These are phyloP conservation scores for Liasis olivaceus DNA, from an alignment of 2,797 vertebrate species.

Conservation along the genomic window DNA sequence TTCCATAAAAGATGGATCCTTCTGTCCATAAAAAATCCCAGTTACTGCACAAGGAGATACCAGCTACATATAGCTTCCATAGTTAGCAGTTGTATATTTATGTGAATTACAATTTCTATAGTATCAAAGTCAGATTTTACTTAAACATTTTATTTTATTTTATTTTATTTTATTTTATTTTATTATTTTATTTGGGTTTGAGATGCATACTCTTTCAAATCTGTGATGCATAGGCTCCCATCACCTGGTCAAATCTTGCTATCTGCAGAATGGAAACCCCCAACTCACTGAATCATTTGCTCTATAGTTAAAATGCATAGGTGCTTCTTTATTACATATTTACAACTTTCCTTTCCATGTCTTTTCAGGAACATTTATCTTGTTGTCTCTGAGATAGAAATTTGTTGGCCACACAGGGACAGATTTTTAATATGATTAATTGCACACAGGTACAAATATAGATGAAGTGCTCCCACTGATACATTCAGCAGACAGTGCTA, in stretches of 20 bases:
- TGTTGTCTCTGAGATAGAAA: slow-evolving; percentile 41
- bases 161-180: slow-evolving; percentile 27
- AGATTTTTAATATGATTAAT: slow-evolving; percentile 54
- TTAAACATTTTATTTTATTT: not conserved
- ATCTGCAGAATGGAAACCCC: not conserved
- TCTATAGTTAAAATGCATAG: not conserved
- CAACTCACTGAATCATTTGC: not conserved
- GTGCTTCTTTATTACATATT: not conserved
- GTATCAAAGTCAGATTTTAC: slow-evolving; percentile 8
- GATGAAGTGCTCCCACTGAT: slow-evolving; percentile 6
- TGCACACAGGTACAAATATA: slow-evolving; percentile 19
- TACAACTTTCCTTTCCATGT: not conserved
- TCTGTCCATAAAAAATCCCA: slow-evolving; percentile 17
- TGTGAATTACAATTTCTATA: slow-evolving; percentile 6
- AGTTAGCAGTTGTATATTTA: slow-evolving; percentile 21
- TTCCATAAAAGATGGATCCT: not conserved
- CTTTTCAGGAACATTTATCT: slow-evolving; percentile 38
- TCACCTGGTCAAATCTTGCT: not conserved
- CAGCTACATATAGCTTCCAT: slow-evolving; percentile 19
- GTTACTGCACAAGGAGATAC: slow-evolving; percentile 18
- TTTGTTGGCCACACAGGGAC: slow-evolving; percentile 22
- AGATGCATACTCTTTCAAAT: not conserved
- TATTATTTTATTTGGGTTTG: slow-evolving; percentile 11
- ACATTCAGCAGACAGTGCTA: not conserved
- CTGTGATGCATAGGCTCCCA: not conserved